Conservation (phyloP, 2,888 invertebrate genomes). For the Tenthredo amoena region DNA sequence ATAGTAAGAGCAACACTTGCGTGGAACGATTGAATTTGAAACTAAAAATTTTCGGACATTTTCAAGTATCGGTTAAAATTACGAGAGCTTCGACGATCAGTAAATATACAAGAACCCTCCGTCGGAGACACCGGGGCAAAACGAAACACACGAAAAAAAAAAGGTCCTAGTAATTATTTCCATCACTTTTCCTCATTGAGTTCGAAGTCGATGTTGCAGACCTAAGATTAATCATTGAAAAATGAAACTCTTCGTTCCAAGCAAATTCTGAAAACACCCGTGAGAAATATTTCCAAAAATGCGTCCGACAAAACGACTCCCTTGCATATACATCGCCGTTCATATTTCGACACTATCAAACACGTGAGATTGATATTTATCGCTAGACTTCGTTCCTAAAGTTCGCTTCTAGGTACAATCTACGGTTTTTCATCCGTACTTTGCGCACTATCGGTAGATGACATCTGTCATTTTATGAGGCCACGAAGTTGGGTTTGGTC, state of each 20-base stretch:
- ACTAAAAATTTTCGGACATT: not conserved
- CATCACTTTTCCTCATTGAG: too few species aligned
- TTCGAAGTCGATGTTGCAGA: too few species aligned
- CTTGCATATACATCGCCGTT: not conserved
- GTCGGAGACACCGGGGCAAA: too few species aligned
- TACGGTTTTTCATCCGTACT: not conserved
- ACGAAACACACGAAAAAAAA: too few species aligned
- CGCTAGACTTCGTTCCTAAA: not conserved
- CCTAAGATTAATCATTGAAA: too few species aligned
- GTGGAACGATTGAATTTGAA: not conserved
- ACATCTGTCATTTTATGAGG: constrained; percentile 7
- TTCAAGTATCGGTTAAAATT: not conserved
- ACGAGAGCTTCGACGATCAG: not conserved
- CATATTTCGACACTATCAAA: not conserved
- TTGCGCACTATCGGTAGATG: not conserved
- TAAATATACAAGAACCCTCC: too few species aligned
- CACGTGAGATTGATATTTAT: constrained; percentile 2
- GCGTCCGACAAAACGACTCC: too few species aligned
- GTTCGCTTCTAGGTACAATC: not conserved
- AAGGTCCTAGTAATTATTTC: too few species aligned
- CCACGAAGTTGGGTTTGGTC: not conserved
- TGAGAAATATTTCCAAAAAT: too few species aligned
- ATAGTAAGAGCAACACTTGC: too few species aligned
- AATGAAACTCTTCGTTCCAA: too few species aligned
- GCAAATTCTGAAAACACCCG: too few species aligned